Conservation (phyloP, 1,140 invertebrate species). For the Lerema accius region DNA sequence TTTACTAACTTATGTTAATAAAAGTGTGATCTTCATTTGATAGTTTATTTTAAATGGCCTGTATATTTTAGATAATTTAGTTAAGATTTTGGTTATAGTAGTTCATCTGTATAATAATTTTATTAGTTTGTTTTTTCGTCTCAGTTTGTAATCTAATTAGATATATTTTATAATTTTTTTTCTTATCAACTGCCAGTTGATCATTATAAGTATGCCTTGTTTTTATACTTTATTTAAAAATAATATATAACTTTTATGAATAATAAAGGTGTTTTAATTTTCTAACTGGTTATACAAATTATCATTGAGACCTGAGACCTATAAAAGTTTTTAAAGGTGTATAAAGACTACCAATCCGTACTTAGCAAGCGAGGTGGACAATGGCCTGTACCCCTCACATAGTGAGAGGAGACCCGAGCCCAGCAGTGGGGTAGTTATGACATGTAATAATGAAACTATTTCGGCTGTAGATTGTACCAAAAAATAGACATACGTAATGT, state of each 20-base stretch:
- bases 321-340: too few species aligned
- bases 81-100: constrained; percentile 36
- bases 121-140: constrained; percentile 53
- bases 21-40: constrained; percentile 47
- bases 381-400: too few species aligned
- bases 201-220: constrained; percentile 55
- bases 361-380: too few species aligned
- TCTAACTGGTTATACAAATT: too few species aligned
- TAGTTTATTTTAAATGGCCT: constrained; percentile 61
- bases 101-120: constrained; percentile 38
- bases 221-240: constrained; percentile 75
- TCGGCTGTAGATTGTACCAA: too few species aligned
- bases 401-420: too few species aligned
- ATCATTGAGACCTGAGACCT: too few species aligned
- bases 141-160: constrained; percentile 51
- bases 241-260: constrained; percentile 71
- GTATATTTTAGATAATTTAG: constrained; percentile 68
- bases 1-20: constrained; percentile 38
- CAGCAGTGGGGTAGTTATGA: too few species aligned
- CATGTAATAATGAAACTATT: too few species aligned
- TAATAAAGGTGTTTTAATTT: constrained; percentile 45
- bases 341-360: too few species aligned
- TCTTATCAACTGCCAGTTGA: constrained; percentile 64
- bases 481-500: too few species aligned
- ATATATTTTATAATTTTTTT: constrained; percentile 41